Percentiles rank a stretch among this genome's conserved stretches.
These are phyloP conservation scores for Ciconia stormi DNA, from an alignment of 2,113 vertebrate genomes.

Conservation along the genomic window DNA sequence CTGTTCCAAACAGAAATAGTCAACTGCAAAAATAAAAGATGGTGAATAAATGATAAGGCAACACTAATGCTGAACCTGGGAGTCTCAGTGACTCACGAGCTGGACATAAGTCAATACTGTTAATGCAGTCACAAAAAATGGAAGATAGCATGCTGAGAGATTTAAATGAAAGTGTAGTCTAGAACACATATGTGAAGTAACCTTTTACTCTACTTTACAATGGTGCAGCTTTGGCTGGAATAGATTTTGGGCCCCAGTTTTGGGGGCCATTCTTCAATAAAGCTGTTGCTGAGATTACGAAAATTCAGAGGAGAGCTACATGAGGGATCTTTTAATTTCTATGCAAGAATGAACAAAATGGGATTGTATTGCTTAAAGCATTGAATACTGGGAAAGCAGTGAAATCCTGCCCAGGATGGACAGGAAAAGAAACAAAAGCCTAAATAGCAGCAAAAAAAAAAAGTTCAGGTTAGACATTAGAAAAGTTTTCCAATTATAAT, in stretches of 20 bases:
- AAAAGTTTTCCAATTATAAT: background rate
- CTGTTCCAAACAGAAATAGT: background rate
- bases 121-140: background rate
- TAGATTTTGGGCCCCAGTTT: background rate
- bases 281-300: background rate
- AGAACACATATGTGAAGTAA: background rate
- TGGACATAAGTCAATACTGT: background rate
- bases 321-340: background rate
- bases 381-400: background rate
- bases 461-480: background rate
- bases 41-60: background rate
- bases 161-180: background rate
- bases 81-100: background rate
- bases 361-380: background rate
- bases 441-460: background rate
- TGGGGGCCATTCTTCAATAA: background rate
- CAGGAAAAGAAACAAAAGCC: background rate
- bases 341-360: background rate
- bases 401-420: background rate
- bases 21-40: background rate
- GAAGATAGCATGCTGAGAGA: background rate
- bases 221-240: background rate
- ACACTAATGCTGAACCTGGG: background rate
- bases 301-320: background rate
- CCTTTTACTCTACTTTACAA: background rate